Evolutionary conservation across 2,888 invertebrate species (phyloP), one percentile per base, ranked within the genome.

Genomic region (Melieria picta): DNA sequence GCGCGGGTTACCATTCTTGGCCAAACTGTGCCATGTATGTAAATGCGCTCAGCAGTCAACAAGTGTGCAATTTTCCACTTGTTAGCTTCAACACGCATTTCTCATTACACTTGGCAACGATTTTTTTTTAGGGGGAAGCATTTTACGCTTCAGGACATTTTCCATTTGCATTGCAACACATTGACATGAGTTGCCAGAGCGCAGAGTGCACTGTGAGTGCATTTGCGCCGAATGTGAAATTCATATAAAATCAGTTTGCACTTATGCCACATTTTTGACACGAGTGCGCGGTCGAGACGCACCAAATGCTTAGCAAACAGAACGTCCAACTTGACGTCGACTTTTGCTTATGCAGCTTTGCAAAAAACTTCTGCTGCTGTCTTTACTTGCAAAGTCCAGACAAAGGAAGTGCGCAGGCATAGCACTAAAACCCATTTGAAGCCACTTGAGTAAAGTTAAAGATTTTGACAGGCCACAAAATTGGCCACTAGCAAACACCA

Each of bases 21-120:
- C 30, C 30, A 30, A 30, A 30, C 30, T 30, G 30, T 30, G 30
- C 30, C 30, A 30, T 3, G 30, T 30, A 30, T 30, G 56, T 50
- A 55, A 45, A 45, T 9, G 11, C 13, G 7, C n/a, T 10, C 13
- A 16, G 10, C 10, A 55, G 10, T 16, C 13, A 7, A 16, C 55
- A 48, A 64, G 42, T 10, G 30, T 56, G 69, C 69, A 69, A 63
- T 72, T 72, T 74, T 74, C 74, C 74, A 72, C 67, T 74, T 74
- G 72, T 74, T 74, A 72, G 65, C 61, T 69, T 67, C 64, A 63
- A 60, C 64, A 72, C 71, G 65, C 50, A 63, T 71, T 71, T 64
- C 30, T 48, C 62, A 63, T 48, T 69, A 4, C 57, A 47, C 56
- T 46, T 66, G 60, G 52, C 61, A 63, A 13, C 47, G 48, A 47